Conservation (phyloP, 2,797 vertebrate genomes). For the Cephalopachus bancanus region DNA sequence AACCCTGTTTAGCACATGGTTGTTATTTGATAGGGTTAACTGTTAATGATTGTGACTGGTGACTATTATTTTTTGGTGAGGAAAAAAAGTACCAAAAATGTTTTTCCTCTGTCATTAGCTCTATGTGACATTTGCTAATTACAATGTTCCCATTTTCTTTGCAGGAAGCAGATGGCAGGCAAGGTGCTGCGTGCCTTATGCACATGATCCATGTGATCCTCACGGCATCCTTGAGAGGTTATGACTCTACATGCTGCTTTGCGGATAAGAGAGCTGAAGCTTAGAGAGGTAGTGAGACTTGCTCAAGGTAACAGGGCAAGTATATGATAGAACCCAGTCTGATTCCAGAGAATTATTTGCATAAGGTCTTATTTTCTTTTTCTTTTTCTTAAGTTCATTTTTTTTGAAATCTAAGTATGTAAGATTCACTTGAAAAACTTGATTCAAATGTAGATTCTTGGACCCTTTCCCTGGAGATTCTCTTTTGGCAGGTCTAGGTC, state of each 20-base stretch:
- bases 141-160: background rate
- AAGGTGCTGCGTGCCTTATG: background rate
- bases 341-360: background rate
- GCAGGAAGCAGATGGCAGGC: background rate
- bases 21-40: constrained; percentile 36
- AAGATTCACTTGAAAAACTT: background rate
- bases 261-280: background rate
- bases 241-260: background rate
- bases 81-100: background rate
- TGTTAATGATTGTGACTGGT: background rate
- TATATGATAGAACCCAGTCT: background rate
- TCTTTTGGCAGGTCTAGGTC: background rate
- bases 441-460: background rate
- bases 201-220: background rate
- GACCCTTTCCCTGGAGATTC: background rate
- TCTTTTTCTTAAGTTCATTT: background rate
- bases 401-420: background rate
- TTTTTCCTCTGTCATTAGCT: constrained; percentile 17
- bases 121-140: background rate
- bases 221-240: background rate
- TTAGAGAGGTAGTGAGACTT: background rate
- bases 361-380: background rate
- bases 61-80: background rate
- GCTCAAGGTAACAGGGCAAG: background rate
- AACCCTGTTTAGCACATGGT: background rate